A percentile compares a stretch with the other conserved stretches of the same genome.
These are phyloP conservation scores for Apamea anceps DNA, from an alignment of 2,888 invertebrate genomes.

Conservation along the genomic window DNA sequence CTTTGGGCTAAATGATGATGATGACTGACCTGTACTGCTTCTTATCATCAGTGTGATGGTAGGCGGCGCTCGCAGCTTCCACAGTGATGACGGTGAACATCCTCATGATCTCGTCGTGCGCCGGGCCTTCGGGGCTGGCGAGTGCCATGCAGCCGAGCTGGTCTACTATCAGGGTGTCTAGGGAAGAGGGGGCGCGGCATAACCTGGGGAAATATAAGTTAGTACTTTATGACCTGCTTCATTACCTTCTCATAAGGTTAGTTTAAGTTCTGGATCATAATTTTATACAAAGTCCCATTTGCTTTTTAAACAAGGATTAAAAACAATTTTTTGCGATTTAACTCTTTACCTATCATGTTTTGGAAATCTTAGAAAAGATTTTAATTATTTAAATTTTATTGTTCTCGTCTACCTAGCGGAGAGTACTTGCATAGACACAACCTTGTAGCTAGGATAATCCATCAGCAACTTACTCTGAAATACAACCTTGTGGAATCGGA, in stretches of 20 bases:
- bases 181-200: slow-evolving; percentile 97
- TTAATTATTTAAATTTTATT: too few species aligned
- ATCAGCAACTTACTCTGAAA: too few species aligned
- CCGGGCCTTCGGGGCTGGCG: slow-evolving; percentile 95
- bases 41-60: slow-evolving; percentile 84
- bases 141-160: slow-evolving; percentile 99
- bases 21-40: slow-evolving; percentile 81
- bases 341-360: too few species aligned
- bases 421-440: too few species aligned
- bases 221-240: neutral
- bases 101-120: slow-evolving; percentile 98
- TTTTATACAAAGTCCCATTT: too few species aligned
- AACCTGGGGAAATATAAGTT: slow-evolving; percentile 88
- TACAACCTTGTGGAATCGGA: too few species aligned
- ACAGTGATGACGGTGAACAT: slow-evolving; percentile 99
- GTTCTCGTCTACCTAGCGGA: too few species aligned
- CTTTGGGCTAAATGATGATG: neutral
- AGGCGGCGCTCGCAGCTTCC: slow-evolving; percentile 94
- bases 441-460: too few species aligned
- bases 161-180: slow-evolving; percentile 98
- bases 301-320: too few species aligned
- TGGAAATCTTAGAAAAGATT: too few species aligned
- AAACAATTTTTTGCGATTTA: too few species aligned
- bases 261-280: too few species aligned
- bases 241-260: neutral